These are phyloP conservation scores for Sesia apiformis DNA, from an alignment of 2,888 invertebrate genomes.

Conservation along the genomic window DNA sequence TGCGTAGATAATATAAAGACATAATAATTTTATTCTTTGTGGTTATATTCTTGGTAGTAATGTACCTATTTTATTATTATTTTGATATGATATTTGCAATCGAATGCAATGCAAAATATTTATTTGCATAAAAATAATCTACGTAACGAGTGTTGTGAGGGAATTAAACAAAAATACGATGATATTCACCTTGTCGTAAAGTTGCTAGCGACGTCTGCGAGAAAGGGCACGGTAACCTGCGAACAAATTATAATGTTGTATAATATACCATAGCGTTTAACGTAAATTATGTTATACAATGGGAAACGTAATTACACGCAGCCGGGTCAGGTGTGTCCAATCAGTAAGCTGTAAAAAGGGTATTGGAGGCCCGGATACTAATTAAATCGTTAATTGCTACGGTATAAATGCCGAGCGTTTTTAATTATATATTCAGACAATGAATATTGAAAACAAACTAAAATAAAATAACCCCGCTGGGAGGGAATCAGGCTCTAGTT, in stretches of 20 bases:
- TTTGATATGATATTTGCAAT: too few relatives aligned
- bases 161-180: conserved; percentile 4
- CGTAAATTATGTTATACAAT: conserved; percentile 16
- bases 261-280: conserved; percentile 1
- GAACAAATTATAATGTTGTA: conserved; percentile 34
- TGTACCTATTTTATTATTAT: too few relatives aligned
- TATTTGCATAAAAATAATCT: not conserved
- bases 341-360: conserved; percentile 21
- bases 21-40: too few relatives aligned
- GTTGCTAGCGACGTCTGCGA: conserved; percentile 86
- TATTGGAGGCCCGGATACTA: conserved; percentile 16
- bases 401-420: not conserved
- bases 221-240: conserved; percentile 86
- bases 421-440: too few relatives aligned
- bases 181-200: conserved; percentile 80
- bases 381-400: conserved; percentile 22
- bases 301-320: conserved; percentile 18
- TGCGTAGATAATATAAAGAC: too few relatives aligned
- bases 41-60: too few relatives aligned
- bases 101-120: not conserved
- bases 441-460: too few relatives aligned
- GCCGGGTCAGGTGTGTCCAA: conserved; percentile 26
- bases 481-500: too few relatives aligned
- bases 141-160: conserved; percentile 1
- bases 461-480: too few relatives aligned